Conservation (phyloP, 92 coral and sea anemone genomes). For the Porites rus region DNA sequence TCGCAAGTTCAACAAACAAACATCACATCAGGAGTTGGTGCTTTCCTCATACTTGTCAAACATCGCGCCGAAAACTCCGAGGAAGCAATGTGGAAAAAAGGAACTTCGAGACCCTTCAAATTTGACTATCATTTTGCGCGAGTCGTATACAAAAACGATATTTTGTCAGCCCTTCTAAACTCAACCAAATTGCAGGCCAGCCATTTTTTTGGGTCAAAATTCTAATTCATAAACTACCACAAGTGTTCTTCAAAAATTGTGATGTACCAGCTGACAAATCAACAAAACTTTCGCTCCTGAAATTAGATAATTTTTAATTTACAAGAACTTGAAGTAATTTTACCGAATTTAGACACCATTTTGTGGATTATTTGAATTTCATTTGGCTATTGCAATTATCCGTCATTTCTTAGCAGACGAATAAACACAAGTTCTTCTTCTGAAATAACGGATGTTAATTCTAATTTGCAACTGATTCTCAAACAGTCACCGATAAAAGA, state of each 20-base stretch:
- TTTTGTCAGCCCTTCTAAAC: neutral
- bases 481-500: neutral
- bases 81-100: no score
- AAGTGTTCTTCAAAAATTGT: constrained; percentile 19
- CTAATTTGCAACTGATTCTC: neutral
- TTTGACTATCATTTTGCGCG: no score
- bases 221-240: neutral
- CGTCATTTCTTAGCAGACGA: constrained; percentile 21
- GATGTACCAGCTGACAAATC: constrained; percentile 34
- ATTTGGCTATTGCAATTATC: constrained; percentile 33
- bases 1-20: no score
- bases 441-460: constrained; percentile 14
- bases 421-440: constrained; percentile 16
- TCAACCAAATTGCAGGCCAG: neutral
- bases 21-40: no score
- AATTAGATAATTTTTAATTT: constrained; percentile 21
- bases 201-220: neutral
- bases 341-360: neutral
- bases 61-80: no score
- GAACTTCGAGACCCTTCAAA: no score
- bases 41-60: no score
- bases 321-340: neutral
- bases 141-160: no score
- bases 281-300: constrained; percentile 25
- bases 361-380: constrained; percentile 3